Evolutionary conservation across 2,797 vertebrate species (phyloP).

Genomic region (Siniperca scherzeri): DNA sequence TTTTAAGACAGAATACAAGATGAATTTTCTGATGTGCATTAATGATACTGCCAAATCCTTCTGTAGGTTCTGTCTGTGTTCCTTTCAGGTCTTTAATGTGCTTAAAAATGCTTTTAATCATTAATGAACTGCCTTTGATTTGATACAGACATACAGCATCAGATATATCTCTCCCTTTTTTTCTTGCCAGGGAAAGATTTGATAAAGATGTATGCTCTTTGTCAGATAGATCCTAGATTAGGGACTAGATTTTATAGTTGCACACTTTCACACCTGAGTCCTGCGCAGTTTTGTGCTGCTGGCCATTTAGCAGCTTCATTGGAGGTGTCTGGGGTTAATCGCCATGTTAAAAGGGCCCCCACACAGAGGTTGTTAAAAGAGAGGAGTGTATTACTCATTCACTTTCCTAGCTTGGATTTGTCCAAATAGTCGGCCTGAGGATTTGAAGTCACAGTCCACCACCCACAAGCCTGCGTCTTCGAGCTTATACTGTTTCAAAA

Average conservation of each 20-base stretch:
- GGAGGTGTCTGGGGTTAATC: conserved; percentile 51
- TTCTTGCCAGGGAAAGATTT: background rate
- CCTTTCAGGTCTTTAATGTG: conserved; percentile 20
- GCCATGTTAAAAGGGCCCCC: conserved; percentile 38
- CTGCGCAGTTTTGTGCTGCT: background rate
- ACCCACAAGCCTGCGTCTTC: background rate
- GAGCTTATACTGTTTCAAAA: background rate
- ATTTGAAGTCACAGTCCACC: conserved; percentile 27
- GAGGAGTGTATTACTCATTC: conserved; percentile 29
- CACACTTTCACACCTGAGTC: conserved; percentile 11
- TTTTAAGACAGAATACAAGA: conserved; percentile 53
- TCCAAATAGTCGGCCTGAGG: conserved; percentile 12
- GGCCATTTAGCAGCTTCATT: conserved; percentile 1
- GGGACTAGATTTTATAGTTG: background rate
- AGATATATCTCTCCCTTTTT: background rate
- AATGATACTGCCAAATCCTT: conserved; percentile 22
- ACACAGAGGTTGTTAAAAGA: conserved; percentile 35
- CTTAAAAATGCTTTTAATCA: conserved; percentile 31
- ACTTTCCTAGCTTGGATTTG: conserved; percentile 13
- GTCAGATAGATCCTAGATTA: background rate
- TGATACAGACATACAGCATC: conserved; percentile 17
- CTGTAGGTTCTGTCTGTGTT: conserved; percentile 4
- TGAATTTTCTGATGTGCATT: conserved; percentile 31
- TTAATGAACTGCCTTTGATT: conserved; percentile 24
- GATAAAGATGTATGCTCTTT: conserved; percentile 13